phyloP scores from a whole-genome alignment of 2,888 invertebrate genomes.

The Cyaniris semiargus region DNA sequence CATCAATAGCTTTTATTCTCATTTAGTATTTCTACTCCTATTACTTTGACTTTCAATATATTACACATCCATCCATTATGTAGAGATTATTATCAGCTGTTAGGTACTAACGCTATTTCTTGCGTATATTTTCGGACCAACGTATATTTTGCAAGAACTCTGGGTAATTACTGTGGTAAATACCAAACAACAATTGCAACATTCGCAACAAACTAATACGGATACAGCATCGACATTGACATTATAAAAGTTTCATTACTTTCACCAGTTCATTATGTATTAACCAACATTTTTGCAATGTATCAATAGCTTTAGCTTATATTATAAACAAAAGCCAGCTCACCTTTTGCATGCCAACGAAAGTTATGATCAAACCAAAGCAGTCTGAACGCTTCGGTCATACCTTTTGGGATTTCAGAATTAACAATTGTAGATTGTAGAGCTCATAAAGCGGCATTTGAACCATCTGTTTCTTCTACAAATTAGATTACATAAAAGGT shows the following conservation, averaged over 20 bases:
- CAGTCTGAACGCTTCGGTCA: too few species aligned
- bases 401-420: too few species aligned
- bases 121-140: too few species aligned
- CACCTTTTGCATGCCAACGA: not conserved
- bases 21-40: too few species aligned
- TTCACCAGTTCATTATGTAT: not conserved
- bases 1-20: too few species aligned
- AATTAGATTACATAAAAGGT: not conserved
- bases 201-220: slow-evolving; percentile 1
- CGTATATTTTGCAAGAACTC: not conserved
- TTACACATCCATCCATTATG: too few species aligned
- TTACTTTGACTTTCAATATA: too few species aligned
- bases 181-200: slow-evolving; percentile 8
- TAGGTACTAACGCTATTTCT: too few species aligned
- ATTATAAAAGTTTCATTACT: slow-evolving; percentile 1
- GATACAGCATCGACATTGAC: slow-evolving; percentile 5
- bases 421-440: too few species aligned
- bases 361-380: too few species aligned
- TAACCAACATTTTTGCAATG: not conserved
- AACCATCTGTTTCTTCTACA: not conserved
- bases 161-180: not conserved
- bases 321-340: not conserved
- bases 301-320: not conserved
- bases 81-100: too few species aligned
- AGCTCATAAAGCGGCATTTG: too few species aligned